Evolutionary conservation across 2,888 invertebrate genomes (phyloP).

Genomic region (Adelognathus sp.): DNA sequence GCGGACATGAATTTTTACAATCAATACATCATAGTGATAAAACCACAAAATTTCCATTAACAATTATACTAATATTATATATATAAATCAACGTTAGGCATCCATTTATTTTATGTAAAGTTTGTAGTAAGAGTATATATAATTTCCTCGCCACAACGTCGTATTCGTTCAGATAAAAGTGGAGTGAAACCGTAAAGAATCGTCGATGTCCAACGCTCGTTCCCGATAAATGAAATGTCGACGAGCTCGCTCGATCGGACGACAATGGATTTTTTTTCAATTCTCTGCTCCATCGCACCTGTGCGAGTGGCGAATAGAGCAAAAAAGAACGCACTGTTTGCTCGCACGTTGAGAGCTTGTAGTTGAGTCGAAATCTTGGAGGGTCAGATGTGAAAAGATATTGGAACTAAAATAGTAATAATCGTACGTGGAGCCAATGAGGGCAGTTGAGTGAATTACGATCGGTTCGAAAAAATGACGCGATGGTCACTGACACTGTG

Average conservation of each 20-base stretch:
- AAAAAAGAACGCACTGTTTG: neutral
- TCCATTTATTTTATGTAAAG: too few species aligned
- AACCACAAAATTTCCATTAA: too few species aligned
- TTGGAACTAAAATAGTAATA: neutral
- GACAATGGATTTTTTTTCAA: constrained; percentile 22
- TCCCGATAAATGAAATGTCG: constrained; percentile 26
- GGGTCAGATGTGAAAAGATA: neutral
- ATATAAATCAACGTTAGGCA: too few species aligned
- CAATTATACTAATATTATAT: too few species aligned
- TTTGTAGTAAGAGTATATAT: too few species aligned
- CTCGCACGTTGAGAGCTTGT: neutral
- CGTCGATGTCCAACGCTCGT: constrained; percentile 6
- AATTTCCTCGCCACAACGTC: neutral
- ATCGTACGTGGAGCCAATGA: constrained; percentile 25
- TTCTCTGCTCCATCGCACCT: constrained; percentile 16
- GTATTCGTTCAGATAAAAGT: neutral
- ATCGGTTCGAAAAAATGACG: constrained; percentile 22
- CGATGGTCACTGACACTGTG: constrained; percentile 23
- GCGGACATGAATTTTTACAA: neutral
- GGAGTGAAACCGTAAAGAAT: constrained; percentile 3
- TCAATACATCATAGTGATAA: neutral
- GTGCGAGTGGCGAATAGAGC: neutral
- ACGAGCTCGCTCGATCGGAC: neutral
- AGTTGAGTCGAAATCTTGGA: neutral
- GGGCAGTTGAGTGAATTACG: neutral